Evolutionary conservation across 2,888 invertebrate genomes (phyloP).

Genomic region (Trichopria drosophilae): DNA sequence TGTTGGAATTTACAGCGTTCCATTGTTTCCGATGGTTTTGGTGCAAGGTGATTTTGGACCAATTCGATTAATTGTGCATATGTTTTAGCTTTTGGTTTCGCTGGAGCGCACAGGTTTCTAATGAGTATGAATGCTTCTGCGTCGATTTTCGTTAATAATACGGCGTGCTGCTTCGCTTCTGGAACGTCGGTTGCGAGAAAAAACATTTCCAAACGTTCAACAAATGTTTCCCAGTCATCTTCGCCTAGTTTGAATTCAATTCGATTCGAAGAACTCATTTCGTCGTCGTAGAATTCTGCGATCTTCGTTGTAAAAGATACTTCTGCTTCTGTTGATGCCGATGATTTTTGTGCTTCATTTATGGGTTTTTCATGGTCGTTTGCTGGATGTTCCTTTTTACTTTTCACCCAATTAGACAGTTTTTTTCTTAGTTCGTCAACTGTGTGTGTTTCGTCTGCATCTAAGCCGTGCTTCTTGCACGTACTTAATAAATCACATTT

Average conservation of each 20-base stretch:
- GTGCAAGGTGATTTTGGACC: conserved; percentile 27
- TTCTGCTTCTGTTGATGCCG: no score
- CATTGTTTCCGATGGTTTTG: conserved; percentile 27
- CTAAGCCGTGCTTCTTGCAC: neutral
- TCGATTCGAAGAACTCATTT: no score
- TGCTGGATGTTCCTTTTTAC: no score
- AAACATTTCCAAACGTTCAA: conserved; percentile 27
- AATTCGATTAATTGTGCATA: conserved; percentile 26
- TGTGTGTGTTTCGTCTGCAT: neutral
- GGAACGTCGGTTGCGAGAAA: conserved; percentile 30
- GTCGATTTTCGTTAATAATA: conserved; percentile 21
- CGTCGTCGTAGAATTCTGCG: no score
- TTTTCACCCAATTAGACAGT: neutral
- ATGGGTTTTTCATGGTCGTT: no score
- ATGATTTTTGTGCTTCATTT: no score
- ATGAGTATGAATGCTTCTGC: conserved; percentile 23
- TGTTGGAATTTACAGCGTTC: conserved; percentile 22
- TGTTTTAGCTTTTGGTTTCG: conserved; percentile 20
- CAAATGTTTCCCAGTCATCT: conserved; percentile 26
- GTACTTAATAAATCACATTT: conserved; percentile 1
- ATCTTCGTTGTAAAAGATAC: no score
- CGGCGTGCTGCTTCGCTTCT: conserved; percentile 25
- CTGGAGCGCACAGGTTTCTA: conserved; percentile 29
- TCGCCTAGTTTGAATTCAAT: conserved; percentile 8
- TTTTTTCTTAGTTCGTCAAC: neutral